Base-by-base conservation (phyloP, 2,113 vertebrate species). In the Corythornis madagascariensis region DNA sequence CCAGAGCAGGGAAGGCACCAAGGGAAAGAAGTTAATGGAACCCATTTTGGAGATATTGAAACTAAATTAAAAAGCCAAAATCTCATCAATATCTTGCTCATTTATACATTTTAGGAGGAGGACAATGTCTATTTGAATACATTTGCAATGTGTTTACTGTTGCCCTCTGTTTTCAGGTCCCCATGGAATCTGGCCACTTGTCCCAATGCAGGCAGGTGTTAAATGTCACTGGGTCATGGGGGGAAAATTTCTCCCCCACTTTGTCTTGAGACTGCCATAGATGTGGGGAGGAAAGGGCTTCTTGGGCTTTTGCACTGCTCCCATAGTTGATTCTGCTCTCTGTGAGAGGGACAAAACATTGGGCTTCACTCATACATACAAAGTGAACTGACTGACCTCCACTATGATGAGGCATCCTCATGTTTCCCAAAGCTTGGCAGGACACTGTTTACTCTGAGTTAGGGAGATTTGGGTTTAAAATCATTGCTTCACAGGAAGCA, bases 351-450 rank as follows among this genome's bases (percentile, higher is more conserved):
- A 38, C 2, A 77, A 50, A 93, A 38, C 42, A 28, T 22, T 2
- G 4, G 9, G 14, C 31, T 80, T 6, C 1, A 0, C 10, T 89
- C 1, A 0, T 52, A 7, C 14, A 22, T 18, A 13, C 15, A 12
- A 69, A 75, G 28, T 61, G 45, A 86, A 65, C 48, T 20, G 15
- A 24, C 47, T 92, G 91, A 93, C 28, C 66, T 40, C 47, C 47
- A 53, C 43, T 71, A 76, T 1, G 5, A 0, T 47, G 47, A 86
- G 31, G 70, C 43, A 73, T 22, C 19, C 61, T 28, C 1, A 1
- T 29, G 28, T 71, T 88, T 86, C 60, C 75, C 52, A 60, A 16
- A 83, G 47, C n/a, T 66, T 89, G 38, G 38, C 57, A 75, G 53
- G 18, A 78, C 4, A 33, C 19, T 71, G 8, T 64, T 92, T 83